Evolutionary conservation across 2,888 invertebrate species (phyloP), one percentile per base, ranked within the genome.

Genomic region (Yponomeuta cagnagella): DNA sequence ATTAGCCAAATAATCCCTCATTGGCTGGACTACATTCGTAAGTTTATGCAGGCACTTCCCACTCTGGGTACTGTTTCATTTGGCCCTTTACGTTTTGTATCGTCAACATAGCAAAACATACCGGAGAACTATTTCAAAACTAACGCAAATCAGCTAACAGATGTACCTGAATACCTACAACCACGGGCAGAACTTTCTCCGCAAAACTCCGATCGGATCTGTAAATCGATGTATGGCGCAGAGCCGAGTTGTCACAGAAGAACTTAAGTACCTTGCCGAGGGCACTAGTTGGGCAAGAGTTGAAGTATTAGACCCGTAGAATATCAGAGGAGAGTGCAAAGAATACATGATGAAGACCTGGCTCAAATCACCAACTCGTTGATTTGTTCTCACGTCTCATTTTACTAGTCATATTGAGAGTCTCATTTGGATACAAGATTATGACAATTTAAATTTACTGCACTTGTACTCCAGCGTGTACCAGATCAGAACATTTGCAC

Each of bases 151-250:
- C 2, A 58, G 52, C 52, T 15, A 15, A 15, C 52, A 58, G 15
- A 58, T 58, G 15, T 58, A 58, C 52, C 1, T 15, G 52, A 12
- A 15, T 15, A 58, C 52, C 15, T 15, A 58, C 52, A 58, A 58
- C 52, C 1, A 15, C 52, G 15, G 52, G 52, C 52, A 58, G 43
- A 43, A 68, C 68, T 68, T 68, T 68, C 68, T 37, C 68, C 48
- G 68, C 52, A 52, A 68, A 68, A 68, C 52, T 68, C 10, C 52
- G 48, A 31, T 37, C 10, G 30, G 52, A 37, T 67, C 43, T 67
- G 65, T 65, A 58, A 58, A 58, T 58, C 52, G 52, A 58, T 58
- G 52, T 58, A 15, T 58, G 52, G 43, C 43, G 43, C 43, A 43
- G 43, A 43, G 6, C 43, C 23, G 63, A 63, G 63, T 63, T 63